A percentile compares a stretch with the other conserved stretches of the same genome.
Evolutionary conservation across 2,797 vertebrate genomes (phyloP).

Genomic region (Onychomys torridus): DNA sequence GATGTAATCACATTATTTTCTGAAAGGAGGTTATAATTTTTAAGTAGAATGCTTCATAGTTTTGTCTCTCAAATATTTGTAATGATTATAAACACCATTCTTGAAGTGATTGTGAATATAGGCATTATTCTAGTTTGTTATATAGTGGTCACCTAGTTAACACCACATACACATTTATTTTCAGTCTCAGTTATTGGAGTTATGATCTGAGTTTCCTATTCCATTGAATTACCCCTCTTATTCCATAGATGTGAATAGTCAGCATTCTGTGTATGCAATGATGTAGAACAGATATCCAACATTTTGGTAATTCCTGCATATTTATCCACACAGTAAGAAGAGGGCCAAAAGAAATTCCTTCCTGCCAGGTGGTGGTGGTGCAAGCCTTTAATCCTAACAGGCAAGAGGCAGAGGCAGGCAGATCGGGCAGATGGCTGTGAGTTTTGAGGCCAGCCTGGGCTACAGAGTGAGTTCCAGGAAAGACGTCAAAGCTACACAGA

Average conservation of each 20-base stretch:
- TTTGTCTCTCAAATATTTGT: slow-evolving; percentile 24
- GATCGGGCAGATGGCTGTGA: too few relatives aligned
- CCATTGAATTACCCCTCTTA: too few relatives aligned
- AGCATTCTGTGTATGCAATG: not conserved
- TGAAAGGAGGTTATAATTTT: not conserved
- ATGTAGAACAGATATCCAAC: not conserved
- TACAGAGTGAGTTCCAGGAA: too few relatives aligned
- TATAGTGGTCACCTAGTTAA: not conserved
- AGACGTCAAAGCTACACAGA: too few relatives aligned
- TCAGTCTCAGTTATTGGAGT: not conserved
- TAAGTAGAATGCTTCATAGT: not conserved
- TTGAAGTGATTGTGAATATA: not conserved
- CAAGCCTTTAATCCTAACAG: too few relatives aligned
- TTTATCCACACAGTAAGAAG: not conserved
- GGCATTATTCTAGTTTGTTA: not conserved
- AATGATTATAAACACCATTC: not conserved
- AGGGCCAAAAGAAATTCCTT: not conserved
- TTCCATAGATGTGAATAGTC: not conserved
- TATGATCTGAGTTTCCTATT: too few relatives aligned
- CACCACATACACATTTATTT: not conserved
- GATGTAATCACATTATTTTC: not conserved
- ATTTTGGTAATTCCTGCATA: not conserved
- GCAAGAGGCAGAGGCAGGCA: too few relatives aligned
- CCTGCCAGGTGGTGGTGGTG: too few relatives aligned
- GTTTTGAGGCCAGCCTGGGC: too few relatives aligned